Evolutionary conservation across 2,113 vertebrate species (phyloP), one percentile per base, ranked within the genome.

Genomic region (Calidris pugnax): DNA sequence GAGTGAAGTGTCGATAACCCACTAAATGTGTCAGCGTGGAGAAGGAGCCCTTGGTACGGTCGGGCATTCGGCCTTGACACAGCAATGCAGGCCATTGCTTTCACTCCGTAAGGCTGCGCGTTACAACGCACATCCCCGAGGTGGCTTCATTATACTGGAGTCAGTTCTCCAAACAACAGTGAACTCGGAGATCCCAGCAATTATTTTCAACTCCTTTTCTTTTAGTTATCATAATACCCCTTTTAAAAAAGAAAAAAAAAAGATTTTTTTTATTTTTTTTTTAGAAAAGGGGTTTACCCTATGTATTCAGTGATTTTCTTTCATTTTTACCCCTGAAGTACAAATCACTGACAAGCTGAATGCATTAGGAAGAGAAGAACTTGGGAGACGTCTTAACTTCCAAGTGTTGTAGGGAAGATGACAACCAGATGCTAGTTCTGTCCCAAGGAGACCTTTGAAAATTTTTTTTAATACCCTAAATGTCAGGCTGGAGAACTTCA

Each of bases 21-120:
- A 26, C 22, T 26, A 30, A 14, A 14, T 14, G 16, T 62, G 56
- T 57, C 39, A 14, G 17, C 20, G 1, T 6, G 6, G 53, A 63
- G 24, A 55, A 53, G 6, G 22, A 28, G 50, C 48, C 7, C 14
- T 9, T 12, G 60, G 41, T 8, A 13, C 12, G 35, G 32, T 19
- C 5, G 0, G 51, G 15, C 18, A 17, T 3, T 7, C 4, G 24
- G 53, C 53, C 39, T 35, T 41, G 26, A 6, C 45, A n/a, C 0
- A 0, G 41, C 53, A 47, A 13, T 0, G 2, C 33, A 4, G 30
- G 4, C 12, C 26, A 1, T 2, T 23, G 53, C 35, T 59, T 8
- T 32, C 16, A 0, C 43, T 81, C 66, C 74, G 2, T 5, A 2
- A 12, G 27, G 60, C 15, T 2, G 2, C 1, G 3, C n/a, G 2